Conservation (phyloP, 1,140 invertebrate genomes). For the Ooceraea biroi region DNA sequence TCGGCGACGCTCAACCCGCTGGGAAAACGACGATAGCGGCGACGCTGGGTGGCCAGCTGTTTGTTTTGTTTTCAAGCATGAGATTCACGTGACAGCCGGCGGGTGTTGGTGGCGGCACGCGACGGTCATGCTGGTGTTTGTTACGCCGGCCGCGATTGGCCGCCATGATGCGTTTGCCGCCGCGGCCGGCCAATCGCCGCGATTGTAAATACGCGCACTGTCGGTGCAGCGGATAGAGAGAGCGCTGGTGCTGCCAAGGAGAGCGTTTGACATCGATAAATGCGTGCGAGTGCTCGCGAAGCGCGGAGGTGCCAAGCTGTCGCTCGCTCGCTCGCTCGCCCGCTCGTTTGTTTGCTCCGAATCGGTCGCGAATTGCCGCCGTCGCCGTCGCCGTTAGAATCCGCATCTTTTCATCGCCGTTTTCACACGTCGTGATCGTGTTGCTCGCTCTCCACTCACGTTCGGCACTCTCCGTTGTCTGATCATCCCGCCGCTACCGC, state of each 20-base stretch:
- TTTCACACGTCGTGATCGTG: conserved; percentile 61
- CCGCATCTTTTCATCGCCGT: conserved; percentile 54
- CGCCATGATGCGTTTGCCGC: conserved; percentile 71
- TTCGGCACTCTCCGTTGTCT: conserved; percentile 63
- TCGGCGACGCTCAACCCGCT: conserved; percentile 5
- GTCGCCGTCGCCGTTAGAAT: conserved; percentile 38
- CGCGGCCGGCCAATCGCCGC: conserved; percentile 74
- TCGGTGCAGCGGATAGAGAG: conserved; percentile 58
- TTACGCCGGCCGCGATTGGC: conserved; percentile 74
- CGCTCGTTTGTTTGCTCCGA: conserved; percentile 25
- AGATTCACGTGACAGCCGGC: conserved; percentile 83
- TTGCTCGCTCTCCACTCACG: conserved; percentile 60
- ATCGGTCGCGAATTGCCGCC: conserved; percentile 39
- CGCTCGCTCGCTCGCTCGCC: conserved; percentile 76
- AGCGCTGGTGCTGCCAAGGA: conserved; percentile 78
- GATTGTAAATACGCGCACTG: conserved; percentile 69
- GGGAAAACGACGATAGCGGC: conserved; percentile 55
- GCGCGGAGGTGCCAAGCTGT: conserved; percentile 80
- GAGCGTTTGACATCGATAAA: conserved; percentile 85
- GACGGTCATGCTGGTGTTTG: conserved; percentile 61
- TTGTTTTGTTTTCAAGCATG: conserved; percentile 86
- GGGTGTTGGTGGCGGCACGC: conserved; percentile 79
- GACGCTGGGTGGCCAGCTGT: conserved; percentile 80
- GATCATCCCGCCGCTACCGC: conserved; percentile 41
- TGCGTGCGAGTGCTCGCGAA: conserved; percentile 84